These are phyloP conservation scores for Caenorhabditis sinica DNA, from an alignment of 2,888 invertebrate genomes.

Conservation along the genomic window DNA sequence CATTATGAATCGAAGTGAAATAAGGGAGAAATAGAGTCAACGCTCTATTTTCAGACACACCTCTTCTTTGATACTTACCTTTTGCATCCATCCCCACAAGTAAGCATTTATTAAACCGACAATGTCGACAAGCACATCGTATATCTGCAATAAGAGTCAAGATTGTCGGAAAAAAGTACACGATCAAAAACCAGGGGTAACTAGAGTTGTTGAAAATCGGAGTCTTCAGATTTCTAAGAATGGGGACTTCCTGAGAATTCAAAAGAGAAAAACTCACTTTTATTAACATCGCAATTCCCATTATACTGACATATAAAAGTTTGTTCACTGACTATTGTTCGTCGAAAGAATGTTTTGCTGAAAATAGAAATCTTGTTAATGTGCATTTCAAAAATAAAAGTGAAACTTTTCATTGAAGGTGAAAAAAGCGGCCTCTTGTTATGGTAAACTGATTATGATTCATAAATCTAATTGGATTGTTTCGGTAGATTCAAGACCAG, in stretches of 20 bases:
- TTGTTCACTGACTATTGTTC: constrained; percentile 83
- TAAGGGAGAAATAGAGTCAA: background rate
- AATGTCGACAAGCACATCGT: constrained; percentile 82
- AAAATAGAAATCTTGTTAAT: constrained; percentile 44
- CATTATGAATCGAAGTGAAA: constrained; percentile 35
- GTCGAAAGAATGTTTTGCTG: constrained; percentile 83
- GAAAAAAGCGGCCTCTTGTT: background rate
- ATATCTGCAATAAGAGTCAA: constrained; percentile 73
- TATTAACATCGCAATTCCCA: constrained; percentile 83
- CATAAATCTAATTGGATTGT: constrained; percentile 12
- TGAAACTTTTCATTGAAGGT: background rate
- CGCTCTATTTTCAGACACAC: background rate
- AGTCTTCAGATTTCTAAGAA: constrained; percentile 19
- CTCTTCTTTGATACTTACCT: constrained; percentile 68
- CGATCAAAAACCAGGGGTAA: constrained; percentile 45
- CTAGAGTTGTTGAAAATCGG: constrained; percentile 4
- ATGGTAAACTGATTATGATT: background rate
- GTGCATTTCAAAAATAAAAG: background rate
- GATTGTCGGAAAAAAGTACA: constrained; percentile 22
- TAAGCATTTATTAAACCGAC: constrained; percentile 83
- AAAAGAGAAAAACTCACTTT: constrained; percentile 74
- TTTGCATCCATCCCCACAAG: constrained; percentile 83
- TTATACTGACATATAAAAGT: constrained; percentile 83
- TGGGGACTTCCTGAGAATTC: background rate
- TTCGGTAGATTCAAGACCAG: constrained; percentile 7